These are phyloP conservation scores for Sebastes schlegelii DNA, from an alignment of 2,113 vertebrate species.

Conservation along the genomic window DNA sequence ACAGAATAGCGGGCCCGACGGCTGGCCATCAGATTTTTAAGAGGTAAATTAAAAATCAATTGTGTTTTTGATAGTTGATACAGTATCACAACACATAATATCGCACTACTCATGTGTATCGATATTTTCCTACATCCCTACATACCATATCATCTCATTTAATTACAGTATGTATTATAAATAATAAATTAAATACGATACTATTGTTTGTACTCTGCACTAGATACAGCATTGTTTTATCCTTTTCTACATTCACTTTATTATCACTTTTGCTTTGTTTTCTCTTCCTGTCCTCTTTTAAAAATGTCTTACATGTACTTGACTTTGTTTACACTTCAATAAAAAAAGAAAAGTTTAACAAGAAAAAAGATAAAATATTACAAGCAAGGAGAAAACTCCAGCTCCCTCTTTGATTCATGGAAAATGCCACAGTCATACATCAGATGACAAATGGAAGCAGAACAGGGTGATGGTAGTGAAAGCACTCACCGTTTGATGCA, in stretches of 20 bases:
- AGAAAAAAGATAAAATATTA: background rate
- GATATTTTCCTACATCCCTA: no score
- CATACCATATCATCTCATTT: no score
- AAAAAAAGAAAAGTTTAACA: background rate
- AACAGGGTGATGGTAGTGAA: slow-evolving; percentile 7
- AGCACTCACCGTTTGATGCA: slow-evolving; percentile 93
- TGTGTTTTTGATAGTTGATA: no score
- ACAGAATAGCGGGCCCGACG: no score
- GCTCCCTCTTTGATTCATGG: slow-evolving; percentile 16
- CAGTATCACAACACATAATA: no score
- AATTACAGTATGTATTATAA: no score
- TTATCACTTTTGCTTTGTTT: background rate
- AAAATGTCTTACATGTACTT: background rate
- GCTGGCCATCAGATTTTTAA: no score
- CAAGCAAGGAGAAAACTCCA: slow-evolving; percentile 18
- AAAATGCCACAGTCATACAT: slow-evolving; percentile 45
- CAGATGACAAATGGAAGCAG: slow-evolving; percentile 41
- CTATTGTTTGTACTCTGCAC: background rate
- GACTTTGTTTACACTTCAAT: background rate
- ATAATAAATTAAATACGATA: no score
- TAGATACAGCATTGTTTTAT: background rate
- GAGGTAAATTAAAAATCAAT: no score
- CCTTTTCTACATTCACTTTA: background rate
- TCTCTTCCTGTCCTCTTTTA: background rate
- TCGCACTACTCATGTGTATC: no score